Base-by-base conservation (phyloP, 2,797 vertebrate species). In the Cichlasoma orientale region DNA sequence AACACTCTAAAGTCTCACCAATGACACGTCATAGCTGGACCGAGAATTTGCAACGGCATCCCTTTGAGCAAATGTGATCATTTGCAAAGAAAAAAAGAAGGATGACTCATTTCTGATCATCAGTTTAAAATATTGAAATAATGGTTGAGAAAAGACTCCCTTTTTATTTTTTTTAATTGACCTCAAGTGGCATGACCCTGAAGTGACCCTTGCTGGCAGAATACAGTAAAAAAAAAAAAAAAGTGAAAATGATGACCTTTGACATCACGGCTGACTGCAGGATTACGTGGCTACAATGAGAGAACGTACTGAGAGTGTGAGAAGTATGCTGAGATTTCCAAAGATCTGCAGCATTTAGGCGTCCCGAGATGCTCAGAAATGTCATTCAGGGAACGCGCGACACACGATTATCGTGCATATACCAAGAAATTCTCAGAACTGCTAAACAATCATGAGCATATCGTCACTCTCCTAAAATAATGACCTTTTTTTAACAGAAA, bases 1-100 rank as follows among this genome's bases (percentile, higher is more conserved):
- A 83, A 85, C 74, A 86, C 70, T 83, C 59, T 72, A 53, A 88
- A 89, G 88, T 88, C 82, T 75, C 90, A 88, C 79, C 41, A 71
- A 44, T 31, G 53, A 47, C 75, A 80, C 58, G 16, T 87, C 86
- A 78, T 76, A 86, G 72, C 86, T 86, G 87, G 86, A 90, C 87
- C 75, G 2, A 27, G 36, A 55, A 47, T 59, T 75, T 79, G 19
- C 2, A 18, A 1, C 23, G 71, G 72, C 23, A 70, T 52, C 54
- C 11, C 21, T 4, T 19, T n/a, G 38, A 59, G 41, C 5, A 25
- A 75, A 41, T 41, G 12, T 41, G 11, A 38, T 38, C 10, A 12
- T 12, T 38, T 38, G 36, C 36, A 44, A 44, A 44, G 10, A 14
- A 14, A 4, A 44, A 38, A 38, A 38, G 10, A 4, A 12, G 3